Conservation (phyloP, 2,113 vertebrate species). For the Mandrillus leucophaeus region DNA sequence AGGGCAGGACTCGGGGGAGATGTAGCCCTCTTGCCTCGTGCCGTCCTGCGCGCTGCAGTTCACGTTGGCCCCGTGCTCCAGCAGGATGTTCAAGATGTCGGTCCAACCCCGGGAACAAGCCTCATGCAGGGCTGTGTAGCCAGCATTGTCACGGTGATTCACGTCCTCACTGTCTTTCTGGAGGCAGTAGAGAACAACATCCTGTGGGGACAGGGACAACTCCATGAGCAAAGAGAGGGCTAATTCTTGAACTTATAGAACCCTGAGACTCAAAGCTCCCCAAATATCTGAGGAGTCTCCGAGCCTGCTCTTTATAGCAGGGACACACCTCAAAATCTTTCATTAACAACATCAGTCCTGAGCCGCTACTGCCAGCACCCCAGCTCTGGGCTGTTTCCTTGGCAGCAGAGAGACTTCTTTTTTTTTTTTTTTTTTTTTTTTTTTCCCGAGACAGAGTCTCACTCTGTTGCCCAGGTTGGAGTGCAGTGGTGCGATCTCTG, state of each 20-base stretch:
- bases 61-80: conserved; percentile 96
- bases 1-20: too few species aligned
- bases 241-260: background rate
- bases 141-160: conserved; percentile 96
- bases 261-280: background rate
- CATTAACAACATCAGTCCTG: background rate
- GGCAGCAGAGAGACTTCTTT: background rate
- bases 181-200: conserved; percentile 97
- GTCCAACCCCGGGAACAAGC: conserved; percentile 96
- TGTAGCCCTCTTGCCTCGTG: conserved; percentile 89
- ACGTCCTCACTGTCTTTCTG: conserved; percentile 96
- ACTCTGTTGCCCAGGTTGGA: too few species aligned
- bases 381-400: background rate
- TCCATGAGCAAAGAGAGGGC: conserved; percentile 23
- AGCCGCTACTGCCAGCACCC: background rate
- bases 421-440: too few species aligned
- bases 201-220: conserved; percentile 82
- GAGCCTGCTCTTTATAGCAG: background rate
- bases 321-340: background rate
- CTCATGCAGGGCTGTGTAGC: conserved; percentile 97
- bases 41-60: conserved; percentile 99
- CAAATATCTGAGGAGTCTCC: background rate
- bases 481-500: too few species aligned
- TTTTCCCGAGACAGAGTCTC: too few species aligned
- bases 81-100: conserved; percentile 94